Percentiles rank a stretch among this genome's conserved stretches.
Conservation (phyloP, 2,113 vertebrate genomes). For the Rynchops niger region DNA sequence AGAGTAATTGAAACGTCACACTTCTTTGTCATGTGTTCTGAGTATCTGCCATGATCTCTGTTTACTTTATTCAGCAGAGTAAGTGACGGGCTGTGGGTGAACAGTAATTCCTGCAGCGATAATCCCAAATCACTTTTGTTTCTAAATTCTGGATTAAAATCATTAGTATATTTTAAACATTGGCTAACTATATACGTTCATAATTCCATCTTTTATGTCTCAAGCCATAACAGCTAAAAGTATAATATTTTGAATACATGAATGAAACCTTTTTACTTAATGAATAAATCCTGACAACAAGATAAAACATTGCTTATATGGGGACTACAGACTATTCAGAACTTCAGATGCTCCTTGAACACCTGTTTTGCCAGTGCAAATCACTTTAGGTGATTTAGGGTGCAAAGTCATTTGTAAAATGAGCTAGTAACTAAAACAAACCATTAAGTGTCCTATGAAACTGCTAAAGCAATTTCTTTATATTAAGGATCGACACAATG, state of each 20-base stretch:
- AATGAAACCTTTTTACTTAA: neutral
- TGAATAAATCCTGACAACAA: neutral
- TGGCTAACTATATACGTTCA: neutral
- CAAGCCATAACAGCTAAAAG: neutral
- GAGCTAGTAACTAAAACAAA: neutral
- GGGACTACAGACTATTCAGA: neutral
- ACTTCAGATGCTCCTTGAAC: neutral
- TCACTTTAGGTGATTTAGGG: neutral
- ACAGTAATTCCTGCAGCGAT: neutral
- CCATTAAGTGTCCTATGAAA: neutral
- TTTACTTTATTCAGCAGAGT: neutral
- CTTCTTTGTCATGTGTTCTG: neutral
- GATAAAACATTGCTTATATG: neutral
- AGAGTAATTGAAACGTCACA: neutral
- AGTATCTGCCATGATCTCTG: neutral
- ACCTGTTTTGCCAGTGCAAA: neutral
- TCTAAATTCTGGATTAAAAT: neutral
- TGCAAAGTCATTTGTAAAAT: neutral
- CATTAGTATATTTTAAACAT: neutral
- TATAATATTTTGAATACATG: neutral
- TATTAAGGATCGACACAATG: neutral
- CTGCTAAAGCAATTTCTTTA: neutral
- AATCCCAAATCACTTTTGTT: neutral
- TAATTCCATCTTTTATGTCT: neutral
- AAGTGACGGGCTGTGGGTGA: accelerated